phyloP scores from a whole-genome alignment of 1,140 invertebrate genomes.

The Drosophila ambigua region DNA sequence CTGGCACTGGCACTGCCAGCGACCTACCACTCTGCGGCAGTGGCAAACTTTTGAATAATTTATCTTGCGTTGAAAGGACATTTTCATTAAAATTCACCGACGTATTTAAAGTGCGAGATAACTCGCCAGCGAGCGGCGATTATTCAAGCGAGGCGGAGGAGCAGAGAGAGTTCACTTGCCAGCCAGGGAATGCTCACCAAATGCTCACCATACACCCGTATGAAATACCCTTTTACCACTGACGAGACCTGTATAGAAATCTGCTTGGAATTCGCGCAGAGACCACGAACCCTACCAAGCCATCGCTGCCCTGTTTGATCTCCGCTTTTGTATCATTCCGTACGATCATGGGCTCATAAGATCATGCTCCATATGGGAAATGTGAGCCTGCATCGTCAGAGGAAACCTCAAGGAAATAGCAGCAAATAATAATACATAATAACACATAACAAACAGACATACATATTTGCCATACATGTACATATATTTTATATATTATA shows the following conservation, averaged over 20 bases:
- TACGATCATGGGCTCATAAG: no score
- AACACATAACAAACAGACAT: no score
- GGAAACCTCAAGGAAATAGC: no score
- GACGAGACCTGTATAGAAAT: not conserved
- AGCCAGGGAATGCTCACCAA: conserved; percentile 61
- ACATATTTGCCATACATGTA: no score
- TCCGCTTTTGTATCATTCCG: no score
- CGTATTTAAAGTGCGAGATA: conserved; percentile 80
- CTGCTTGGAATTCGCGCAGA: not conserved
- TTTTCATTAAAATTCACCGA: conserved; percentile 82
- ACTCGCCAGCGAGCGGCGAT: conserved; percentile 70
- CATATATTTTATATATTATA: no score
- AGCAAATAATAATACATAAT: no score
- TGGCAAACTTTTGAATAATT: conserved; percentile 81
- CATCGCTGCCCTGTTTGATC: no score
- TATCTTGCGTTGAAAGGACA: conserved; percentile 79
- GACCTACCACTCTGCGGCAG: conserved; percentile 47
- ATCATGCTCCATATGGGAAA: no score
- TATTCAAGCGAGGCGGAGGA: conserved; percentile 64
- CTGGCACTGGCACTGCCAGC: conserved; percentile 1
- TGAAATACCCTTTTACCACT: no score
- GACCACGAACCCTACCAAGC: no score
- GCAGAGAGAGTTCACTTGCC: conserved; percentile 70
- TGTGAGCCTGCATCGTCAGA: no score
- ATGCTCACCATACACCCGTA: conserved; percentile 20